Base-by-base conservation (phyloP, 2,113 vertebrate genomes). In the Sula dactylatra region DNA sequence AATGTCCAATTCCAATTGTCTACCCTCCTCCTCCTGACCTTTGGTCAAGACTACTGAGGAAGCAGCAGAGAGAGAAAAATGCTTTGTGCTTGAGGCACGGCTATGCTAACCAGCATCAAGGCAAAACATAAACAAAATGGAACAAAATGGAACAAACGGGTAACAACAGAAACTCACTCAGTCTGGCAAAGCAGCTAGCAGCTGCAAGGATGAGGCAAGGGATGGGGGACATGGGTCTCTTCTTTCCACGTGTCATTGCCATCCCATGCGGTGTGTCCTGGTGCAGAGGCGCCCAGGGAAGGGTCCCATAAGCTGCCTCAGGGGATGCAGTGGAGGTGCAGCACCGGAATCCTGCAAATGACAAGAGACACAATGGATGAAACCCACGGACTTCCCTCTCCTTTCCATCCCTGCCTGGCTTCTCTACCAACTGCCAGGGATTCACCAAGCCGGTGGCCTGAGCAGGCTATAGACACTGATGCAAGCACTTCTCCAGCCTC, bases 231-330 rank as follows among this genome's bases (percentile, higher is more conserved):
- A 91, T 38, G 12, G 85, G 96, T 84, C 66, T 96, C 84, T 79
- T 84, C 90, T 90, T 94, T 96, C 74, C 94, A 73, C 4, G 65
- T 67, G 71, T 91, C 85, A 78, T 93, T 96, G 96, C 95, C 91
- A 87, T 97, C 93, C 97, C 97, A 93, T 38, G 90, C 29, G 3
- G 72, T 85, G 94, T 54, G 82, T 82, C 89, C 93, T 90, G 93
- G 95, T 59, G 85, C 95, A 81, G 79, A 94, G 72, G 70, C 1
- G 36, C 94, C 90, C 58, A 70, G 95, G 90, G 79, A 95, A 85
- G 80, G 21, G 92, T 97, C 97, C 98, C 98, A 98, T 98, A 98
- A 96, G 98, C 96, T 92, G 90, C 79, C 16, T 17, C 65, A 76
- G 83, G 65, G 77, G 86, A 85, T 94, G 90, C 71, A 82, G 66